Percentiles rank a stretch among this genome's conserved stretches.
These are phyloP conservation scores for Otocyon megalotis DNA, from an alignment of 2,113 vertebrate genomes.

Conservation along the genomic window DNA sequence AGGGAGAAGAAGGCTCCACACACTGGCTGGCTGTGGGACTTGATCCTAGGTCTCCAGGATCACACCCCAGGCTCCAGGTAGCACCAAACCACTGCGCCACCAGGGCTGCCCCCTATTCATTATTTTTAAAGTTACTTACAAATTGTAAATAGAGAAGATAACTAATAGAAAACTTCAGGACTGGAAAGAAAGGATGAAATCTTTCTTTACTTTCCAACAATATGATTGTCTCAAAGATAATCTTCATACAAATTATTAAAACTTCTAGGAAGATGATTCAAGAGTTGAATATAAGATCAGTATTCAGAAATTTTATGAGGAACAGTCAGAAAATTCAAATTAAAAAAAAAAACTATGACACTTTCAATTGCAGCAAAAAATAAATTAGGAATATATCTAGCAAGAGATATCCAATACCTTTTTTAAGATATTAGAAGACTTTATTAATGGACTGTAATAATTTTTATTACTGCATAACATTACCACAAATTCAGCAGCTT, in stretches of 20 bases:
- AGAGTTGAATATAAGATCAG: background rate
- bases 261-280: background rate
- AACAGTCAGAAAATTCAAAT: background rate
- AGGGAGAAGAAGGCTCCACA: no score
- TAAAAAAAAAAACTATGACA: background rate
- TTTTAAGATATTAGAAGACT: background rate
- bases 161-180: background rate
- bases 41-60: no score
- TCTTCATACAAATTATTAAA: background rate
- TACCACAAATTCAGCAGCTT: background rate
- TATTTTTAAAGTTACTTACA: background rate
- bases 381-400: background rate
- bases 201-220: background rate
- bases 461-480: background rate
- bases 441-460: background rate
- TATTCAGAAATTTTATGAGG: constrained; percentile 2
- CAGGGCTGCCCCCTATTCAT: background rate
- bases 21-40: no score
- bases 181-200: background rate
- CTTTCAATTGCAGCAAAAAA: background rate
- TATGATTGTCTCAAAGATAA: constrained; percentile 11
- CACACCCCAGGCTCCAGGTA: no score
- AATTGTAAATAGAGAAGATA: background rate
- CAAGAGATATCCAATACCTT: background rate
- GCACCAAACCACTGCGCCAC: no score